These are phyloP conservation scores for Drosophila percnosoma DNA, from an alignment of 2,888 invertebrate genomes.

Conservation along the genomic window DNA sequence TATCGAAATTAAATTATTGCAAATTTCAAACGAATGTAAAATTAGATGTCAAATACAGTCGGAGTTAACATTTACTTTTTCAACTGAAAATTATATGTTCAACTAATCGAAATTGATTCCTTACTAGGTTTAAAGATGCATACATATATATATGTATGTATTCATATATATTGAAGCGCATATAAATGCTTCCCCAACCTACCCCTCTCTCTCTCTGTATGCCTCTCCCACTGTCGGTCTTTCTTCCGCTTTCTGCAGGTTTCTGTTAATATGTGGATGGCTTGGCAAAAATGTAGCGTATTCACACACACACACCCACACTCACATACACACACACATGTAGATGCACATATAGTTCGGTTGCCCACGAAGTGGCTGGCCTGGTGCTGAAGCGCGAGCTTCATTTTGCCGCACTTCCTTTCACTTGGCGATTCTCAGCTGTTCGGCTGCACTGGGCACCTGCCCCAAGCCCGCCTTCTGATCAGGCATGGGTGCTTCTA, in stretches of 20 bases:
- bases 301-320: neutral
- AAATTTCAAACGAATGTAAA: neutral
- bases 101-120: neutral
- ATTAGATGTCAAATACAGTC: neutral
- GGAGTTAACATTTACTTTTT: neutral
- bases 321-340: neutral
- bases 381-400: conserved; percentile 37
- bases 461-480: neutral
- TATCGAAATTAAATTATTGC: neutral
- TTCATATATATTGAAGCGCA: neutral
- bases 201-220: neutral
- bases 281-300: conserved; percentile 10
- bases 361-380: conserved; percentile 1
- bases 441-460: neutral
- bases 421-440: conserved; percentile 29
- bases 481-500: conserved; percentile 42
- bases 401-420: conserved; percentile 48
- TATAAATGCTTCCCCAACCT: neutral
- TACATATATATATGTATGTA: too few species aligned
- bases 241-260: neutral
- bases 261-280: neutral
- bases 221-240: neutral
- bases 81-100: neutral
- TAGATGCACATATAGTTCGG: neutral
- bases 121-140: neutral